These are phyloP conservation scores for Phyllotis vaccarum DNA, from an alignment of 2,797 vertebrate species.

Conservation along the genomic window DNA sequence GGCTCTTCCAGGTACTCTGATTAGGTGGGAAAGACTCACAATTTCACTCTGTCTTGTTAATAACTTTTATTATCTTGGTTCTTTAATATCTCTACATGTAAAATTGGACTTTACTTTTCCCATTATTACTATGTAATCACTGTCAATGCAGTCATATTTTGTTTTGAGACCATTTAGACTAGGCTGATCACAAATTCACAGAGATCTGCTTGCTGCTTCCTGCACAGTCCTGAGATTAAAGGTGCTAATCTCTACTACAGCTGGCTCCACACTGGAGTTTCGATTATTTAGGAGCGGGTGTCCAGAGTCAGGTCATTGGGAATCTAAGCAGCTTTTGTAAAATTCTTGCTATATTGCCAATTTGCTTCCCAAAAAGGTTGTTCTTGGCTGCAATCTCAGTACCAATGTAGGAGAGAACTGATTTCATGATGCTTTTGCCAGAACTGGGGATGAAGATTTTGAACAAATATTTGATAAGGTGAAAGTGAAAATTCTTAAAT, in stretches of 20 bases:
- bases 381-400: slow-evolving; percentile 26
- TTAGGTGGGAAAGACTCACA: neutral
- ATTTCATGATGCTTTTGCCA: slow-evolving; percentile 6
- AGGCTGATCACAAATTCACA: neutral
- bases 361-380: slow-evolving; percentile 24
- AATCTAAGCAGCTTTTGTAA: slow-evolving; percentile 32
- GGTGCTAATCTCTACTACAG: neutral
- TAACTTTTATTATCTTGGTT: neutral
- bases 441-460: slow-evolving; percentile 30
- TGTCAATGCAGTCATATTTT: neutral
- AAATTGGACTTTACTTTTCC: neutral
- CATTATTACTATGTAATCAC: neutral
- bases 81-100: neutral
- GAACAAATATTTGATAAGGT: slow-evolving; percentile 21
- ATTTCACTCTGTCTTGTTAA: neutral
- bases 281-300: slow-evolving; percentile 22
- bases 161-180: neutral
- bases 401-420: neutral
- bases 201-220: neutral
- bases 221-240: neutral
- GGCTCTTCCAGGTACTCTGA: neutral
- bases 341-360: slow-evolving; percentile 6
- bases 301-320: slow-evolving; percentile 13
- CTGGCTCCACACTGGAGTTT: neutral
- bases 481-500: slow-evolving; percentile 43